Evolutionary conservation across 2,113 vertebrate species (phyloP).

Genomic region (Phaethon lepturus): DNA sequence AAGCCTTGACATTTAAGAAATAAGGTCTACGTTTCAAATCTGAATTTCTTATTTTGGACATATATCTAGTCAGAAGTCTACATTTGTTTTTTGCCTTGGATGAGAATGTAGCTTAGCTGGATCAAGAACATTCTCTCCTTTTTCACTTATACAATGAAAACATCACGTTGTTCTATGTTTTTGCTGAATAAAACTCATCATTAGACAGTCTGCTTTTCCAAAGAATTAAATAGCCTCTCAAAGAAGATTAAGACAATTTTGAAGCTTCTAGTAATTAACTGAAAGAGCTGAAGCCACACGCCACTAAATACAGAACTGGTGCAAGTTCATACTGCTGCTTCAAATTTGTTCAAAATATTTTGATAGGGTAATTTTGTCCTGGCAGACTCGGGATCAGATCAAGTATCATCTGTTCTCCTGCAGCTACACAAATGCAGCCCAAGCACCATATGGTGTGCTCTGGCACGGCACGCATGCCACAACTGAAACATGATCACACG

Average conservation of each 20-base stretch:
- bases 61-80: neutral
- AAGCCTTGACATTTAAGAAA: neutral
- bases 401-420: constrained; percentile 36
- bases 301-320: neutral
- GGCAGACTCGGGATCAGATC: constrained; percentile 22
- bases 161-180: neutral
- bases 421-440: constrained; percentile 26
- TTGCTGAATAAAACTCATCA: neutral
- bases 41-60: neutral
- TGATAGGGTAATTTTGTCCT: constrained; percentile 50
- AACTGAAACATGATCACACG: neutral
- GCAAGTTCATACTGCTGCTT: neutral
- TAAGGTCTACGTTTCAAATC: neutral
- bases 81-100: neutral
- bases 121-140: neutral
- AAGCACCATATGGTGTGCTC: constrained; percentile 8
- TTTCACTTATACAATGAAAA: neutral
- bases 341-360: constrained; percentile 46
- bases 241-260: neutral
- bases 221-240: neutral
- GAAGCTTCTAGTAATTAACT: neutral
- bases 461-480: neutral
- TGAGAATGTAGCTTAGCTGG: neutral
- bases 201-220: neutral
- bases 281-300: neutral